phyloP scores from a whole-genome alignment of 2,113 vertebrate genomes.

The Atractosteus spatula region DNA sequence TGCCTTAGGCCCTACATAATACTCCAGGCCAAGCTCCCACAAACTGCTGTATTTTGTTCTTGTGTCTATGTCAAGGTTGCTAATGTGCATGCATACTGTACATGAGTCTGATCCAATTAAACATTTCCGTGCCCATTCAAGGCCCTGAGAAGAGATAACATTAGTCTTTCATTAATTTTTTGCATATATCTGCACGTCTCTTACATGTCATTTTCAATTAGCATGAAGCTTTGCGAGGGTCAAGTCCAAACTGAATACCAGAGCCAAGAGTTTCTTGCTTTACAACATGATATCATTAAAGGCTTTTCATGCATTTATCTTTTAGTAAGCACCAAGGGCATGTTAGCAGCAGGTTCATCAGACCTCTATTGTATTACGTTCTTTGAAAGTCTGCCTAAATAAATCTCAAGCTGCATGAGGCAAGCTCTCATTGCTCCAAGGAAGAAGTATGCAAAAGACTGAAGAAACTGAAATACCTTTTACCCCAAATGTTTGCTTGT shows the following conservation, averaged over 20 bases:
- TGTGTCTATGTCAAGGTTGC: too few relatives aligned
- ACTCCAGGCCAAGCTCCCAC: too few relatives aligned
- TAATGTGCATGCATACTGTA: too few relatives aligned
- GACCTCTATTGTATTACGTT: conserved; percentile 45
- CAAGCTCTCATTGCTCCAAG: conserved; percentile 36
- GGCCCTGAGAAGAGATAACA: too few relatives aligned
- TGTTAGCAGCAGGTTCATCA: conserved; percentile 55
- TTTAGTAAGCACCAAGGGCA: conserved; percentile 48
- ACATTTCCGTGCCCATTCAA: too few relatives aligned
- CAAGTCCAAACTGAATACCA: conserved; percentile 18
- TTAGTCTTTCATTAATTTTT: too few relatives aligned
- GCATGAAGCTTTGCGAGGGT: too few relatives aligned
- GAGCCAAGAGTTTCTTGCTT: conserved; percentile 30
- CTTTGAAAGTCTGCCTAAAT: conserved; percentile 33
- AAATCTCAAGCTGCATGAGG: conserved; percentile 18
- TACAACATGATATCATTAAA: conserved; percentile 48
- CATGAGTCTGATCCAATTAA: too few relatives aligned
- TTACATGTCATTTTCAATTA: too few relatives aligned
- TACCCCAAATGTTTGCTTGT: conserved; percentile 28
- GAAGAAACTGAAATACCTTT: not conserved
- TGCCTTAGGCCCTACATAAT: too few relatives aligned
- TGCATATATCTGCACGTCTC: too few relatives aligned
- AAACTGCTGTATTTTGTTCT: too few relatives aligned
- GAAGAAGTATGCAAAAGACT: conserved; percentile 40
- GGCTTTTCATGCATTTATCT: conserved; percentile 45